phyloP scores from a whole-genome alignment of 1,140 invertebrate species.

The Oscheius sp. region DNA sequence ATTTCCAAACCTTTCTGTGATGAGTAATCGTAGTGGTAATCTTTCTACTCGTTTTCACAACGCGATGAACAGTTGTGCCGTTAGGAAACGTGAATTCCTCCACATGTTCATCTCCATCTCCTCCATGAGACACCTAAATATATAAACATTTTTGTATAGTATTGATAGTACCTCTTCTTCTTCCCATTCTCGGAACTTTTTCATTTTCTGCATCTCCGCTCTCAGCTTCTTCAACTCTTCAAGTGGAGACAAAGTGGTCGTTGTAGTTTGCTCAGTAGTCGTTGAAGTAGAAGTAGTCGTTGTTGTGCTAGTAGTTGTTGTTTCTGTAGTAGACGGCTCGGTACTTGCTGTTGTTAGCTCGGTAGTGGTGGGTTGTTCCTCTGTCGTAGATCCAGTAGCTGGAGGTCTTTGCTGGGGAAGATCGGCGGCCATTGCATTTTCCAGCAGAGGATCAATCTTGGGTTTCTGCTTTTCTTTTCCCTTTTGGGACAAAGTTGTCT shows the following conservation, averaged over 20 bases:
- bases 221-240: not conserved
- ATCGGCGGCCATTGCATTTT: not conserved
- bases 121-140: not conserved
- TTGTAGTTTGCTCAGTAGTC: not conserved
- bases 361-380: too few species aligned
- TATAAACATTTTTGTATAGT: not conserved
- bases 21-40: not conserved
- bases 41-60: not conserved
- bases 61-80: not conserved
- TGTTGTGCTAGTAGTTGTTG: not conserved
- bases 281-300: not conserved
- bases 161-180: not conserved
- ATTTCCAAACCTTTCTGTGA: not conserved
- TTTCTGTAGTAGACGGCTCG: too few species aligned
- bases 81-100: slow-evolving; percentile 1
- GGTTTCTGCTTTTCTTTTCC: not conserved
- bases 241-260: not conserved
- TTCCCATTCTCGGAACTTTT: not conserved
- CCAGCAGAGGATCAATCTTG: not conserved
- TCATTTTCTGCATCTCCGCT: not conserved
- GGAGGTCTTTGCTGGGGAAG: not conserved
- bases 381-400: too few species aligned
- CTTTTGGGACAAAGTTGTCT: too few species aligned
- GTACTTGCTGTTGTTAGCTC: not conserved
- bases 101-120: not conserved